A percentile compares a stretch with the other conserved stretches of the same genome.
These are phyloP conservation scores for Amia ocellicauda DNA, from an alignment of 2,113 vertebrate genomes.

Conservation along the genomic window DNA sequence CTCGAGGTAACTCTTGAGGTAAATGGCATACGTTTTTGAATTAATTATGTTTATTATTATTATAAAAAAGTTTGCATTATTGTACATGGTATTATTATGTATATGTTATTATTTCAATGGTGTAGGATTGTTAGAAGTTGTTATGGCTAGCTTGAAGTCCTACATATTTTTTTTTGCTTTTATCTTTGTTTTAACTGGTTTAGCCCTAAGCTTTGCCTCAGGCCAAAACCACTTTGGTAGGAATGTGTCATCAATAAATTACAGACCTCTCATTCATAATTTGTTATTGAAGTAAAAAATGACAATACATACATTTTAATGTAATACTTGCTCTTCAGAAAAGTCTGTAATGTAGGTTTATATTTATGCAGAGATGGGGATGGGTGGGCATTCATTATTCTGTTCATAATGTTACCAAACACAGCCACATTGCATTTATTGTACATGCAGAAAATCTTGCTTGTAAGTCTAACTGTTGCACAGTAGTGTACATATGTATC, in stretches of 20 bases:
- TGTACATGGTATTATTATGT: too few relatives aligned
- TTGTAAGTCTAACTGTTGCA: too few relatives aligned
- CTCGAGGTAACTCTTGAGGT: too few relatives aligned
- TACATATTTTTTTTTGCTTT: conserved; percentile 36
- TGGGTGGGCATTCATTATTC: too few relatives aligned
- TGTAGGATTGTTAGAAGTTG: conserved; percentile 26
- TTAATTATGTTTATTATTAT: background rate
- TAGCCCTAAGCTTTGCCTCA: conserved; percentile 37
- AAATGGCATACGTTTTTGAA: too few relatives aligned
- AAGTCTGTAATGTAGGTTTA: background rate
- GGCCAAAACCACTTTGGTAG: conserved; percentile 40
- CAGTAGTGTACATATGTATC: too few relatives aligned
- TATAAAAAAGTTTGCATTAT: conserved; percentile 28
- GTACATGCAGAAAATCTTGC: too few relatives aligned
- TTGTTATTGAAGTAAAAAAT: conserved; percentile 30
- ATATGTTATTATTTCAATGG: too few relatives aligned
- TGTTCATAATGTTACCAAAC: too few relatives aligned
- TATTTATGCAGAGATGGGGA: too few relatives aligned
- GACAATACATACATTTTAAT: conserved; percentile 17
- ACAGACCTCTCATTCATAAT: conserved; percentile 45
- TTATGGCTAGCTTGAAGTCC: conserved; percentile 33
- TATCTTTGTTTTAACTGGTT: conserved; percentile 41
- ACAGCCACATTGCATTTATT: too few relatives aligned
- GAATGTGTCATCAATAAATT: conserved; percentile 50
- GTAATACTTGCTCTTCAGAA: background rate